Base-by-base conservation (phyloP, 1,140 invertebrate species). In the Trichomalopsis sarcophagae region DNA sequence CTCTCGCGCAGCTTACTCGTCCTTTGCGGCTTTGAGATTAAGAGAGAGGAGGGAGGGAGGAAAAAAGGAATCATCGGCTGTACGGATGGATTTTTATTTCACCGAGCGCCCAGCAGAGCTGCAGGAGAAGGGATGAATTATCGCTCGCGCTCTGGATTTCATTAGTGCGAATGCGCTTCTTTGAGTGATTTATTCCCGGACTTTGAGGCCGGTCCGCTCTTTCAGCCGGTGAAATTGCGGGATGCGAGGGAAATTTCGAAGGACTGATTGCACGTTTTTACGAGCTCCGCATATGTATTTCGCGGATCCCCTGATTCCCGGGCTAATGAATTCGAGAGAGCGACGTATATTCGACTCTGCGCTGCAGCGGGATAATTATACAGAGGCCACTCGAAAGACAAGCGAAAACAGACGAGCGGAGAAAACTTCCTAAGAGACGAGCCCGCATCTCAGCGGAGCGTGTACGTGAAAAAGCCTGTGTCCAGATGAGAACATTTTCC, bases 131-230 rank as follows among this genome's bases (percentile, higher is more conserved):
- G 55, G 55, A 62, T 62, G 69, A 81, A 81, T 81, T 73, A 73
- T 55, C 68, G 10, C 47, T 47, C 4, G 14, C 4, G 14, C 27
- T 27, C 36, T 13, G 50, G 27, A 81, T 73, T 81, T 81, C 69
- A 81, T 81, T 81, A 81, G 40, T 27, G 13, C 17, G 5, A 17
- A n/a, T 62, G 27, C 3, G 6, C 47, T 81, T 69, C 36, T 50
- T 73, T 71, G 36, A 71, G 23, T 81, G 66, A 81, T 81, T 81
- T 81, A 81, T 71, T 33, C 36, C 1, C 5, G n/a, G n/a, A n/a
- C 21, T 71, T 27, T 23, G 68, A 47, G 6, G 33, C 1, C 10
- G 33, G 33, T 36, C 5, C 33, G 40, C 10, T 5, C 40, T 44
- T 44, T 44, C 40, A 44, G 7, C 40, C 7, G 40, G 40, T 44